Evolutionary conservation across 2,797 vertebrate genomes (phyloP), one percentile per base, ranked within the genome.

Genomic region (Channallabes apus): DNA sequence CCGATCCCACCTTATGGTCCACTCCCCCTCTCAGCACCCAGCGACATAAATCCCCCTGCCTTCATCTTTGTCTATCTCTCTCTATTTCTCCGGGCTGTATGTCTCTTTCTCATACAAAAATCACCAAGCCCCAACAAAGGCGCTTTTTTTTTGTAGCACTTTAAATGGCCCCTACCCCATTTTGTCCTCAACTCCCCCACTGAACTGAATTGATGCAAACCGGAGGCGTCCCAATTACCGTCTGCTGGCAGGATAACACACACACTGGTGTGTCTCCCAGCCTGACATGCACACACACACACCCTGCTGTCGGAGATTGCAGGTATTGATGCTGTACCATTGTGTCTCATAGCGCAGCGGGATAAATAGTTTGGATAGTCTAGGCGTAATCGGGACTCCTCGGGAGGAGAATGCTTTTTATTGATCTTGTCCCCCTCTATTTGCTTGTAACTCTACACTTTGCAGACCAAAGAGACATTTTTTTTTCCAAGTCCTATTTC

Each of bases 301-400:
- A 91, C 91, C 83, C 32, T 54, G 38, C 72, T 73, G 29, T 46
- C 54, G 32, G 51, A 88, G 85, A 95, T 94, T 94, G 94, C 92
- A 93, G 93, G 94, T 95, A 94, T 95, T 95, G 94, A 94, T 92
- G 94, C 91, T 89, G 89, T 46, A 56, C 90, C 90, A 94, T 95
- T 95, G 94, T 95, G 90, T 91, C 87, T 88, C 91, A 89, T 82
- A 85, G 82, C 93, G 88, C 92, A 89, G 92, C 93, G 91, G 94
- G 94, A 92, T 92, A 89, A 92, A 93, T 93, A 93, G 89, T 95
- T 94, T 93, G 92, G 85, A 84, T 82, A 86, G 87, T 88, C 91
- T 91, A 87, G 91, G 90, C 84, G 83, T 94, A 94, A 93, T 94
- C 91, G 91, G 92, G 93, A 93, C 92, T 93, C 93, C 92, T 93